These are phyloP conservation scores for Hyperopisus bebe DNA, from an alignment of 2,113 vertebrate genomes.

Conservation along the genomic window DNA sequence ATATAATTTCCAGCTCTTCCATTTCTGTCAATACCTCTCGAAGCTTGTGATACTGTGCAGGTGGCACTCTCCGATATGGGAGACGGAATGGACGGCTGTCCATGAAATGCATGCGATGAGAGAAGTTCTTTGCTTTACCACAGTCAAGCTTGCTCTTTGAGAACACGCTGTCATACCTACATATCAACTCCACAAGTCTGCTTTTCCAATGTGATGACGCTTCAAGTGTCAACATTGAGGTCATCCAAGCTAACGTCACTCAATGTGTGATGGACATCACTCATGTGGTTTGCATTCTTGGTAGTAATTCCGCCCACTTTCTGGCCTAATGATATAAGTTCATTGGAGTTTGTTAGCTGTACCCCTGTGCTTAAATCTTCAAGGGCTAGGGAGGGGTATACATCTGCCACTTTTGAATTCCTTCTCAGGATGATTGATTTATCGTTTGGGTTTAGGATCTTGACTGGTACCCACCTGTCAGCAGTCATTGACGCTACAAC, in stretches of 20 bases:
- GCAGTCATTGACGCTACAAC: constrained; percentile 25
- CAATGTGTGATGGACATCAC: neutral
- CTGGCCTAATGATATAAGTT: neutral
- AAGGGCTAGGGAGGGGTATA: constrained; percentile 17
- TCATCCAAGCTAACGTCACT: neutral
- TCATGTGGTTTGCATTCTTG: constrained; percentile 16
- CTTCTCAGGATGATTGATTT: constrained; percentile 20
- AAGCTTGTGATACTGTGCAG: constrained; percentile 16
- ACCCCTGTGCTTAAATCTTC: constrained; percentile 20
- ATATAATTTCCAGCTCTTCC: constrained; percentile 10
- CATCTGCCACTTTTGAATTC: constrained; percentile 24
- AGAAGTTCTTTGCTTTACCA: constrained; percentile 13
- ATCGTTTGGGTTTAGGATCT: neutral
- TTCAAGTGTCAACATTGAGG: neutral
- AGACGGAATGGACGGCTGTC: constrained; percentile 22
- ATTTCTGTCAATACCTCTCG: constrained; percentile 4
- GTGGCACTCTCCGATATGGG: neutral
- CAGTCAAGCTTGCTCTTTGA: constrained; percentile 25
- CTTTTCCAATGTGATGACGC: neutral
- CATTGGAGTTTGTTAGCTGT: neutral
- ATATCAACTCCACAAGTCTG: neutral
- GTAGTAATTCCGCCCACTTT: neutral
- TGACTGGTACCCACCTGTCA: constrained; percentile 36
- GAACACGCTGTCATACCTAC: constrained; percentile 22
- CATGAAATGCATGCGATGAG: constrained; percentile 1